Conservation (phyloP, 2,888 invertebrate species). For the Cryptus viduatorius region DNA sequence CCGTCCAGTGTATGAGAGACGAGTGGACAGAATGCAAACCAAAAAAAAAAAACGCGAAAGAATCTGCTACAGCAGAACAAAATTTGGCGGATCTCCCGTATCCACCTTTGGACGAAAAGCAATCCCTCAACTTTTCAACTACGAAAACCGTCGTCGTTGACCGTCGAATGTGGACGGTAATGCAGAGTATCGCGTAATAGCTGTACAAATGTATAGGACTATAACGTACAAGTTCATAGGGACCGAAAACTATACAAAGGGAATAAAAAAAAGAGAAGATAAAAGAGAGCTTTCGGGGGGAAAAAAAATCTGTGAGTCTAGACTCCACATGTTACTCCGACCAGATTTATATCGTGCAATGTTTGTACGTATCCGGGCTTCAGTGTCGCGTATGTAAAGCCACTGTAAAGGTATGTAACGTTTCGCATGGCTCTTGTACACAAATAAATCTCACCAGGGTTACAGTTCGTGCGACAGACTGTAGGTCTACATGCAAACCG, state of each 20-base stretch:
- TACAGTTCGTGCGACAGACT: neutral
- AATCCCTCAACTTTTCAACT: conserved; percentile 16
- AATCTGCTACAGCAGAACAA: neutral
- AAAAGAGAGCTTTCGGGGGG: conserved; percentile 3
- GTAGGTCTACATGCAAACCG: neutral
- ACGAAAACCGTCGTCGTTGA: conserved; percentile 13
- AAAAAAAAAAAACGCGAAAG: conserved; percentile 5
- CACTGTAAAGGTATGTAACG: conserved; percentile 16
- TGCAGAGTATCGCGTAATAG: neutral
- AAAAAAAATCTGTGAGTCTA: conserved; percentile 18
- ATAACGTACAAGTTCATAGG: conserved; percentile 11
- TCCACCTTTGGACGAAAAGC: neutral
- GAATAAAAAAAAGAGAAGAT: conserved; percentile 11
- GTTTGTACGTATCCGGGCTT: conserved; percentile 33
- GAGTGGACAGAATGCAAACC: neutral
- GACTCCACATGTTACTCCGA: conserved; percentile 25
- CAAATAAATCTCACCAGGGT: conserved; percentile 33
- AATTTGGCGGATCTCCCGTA: neutral
- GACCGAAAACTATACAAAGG: conserved; percentile 10
- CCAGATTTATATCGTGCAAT: conserved; percentile 14
- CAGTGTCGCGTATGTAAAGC: conserved; percentile 23
- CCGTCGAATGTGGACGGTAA: neutral
- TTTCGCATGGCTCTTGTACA: conserved; percentile 14
- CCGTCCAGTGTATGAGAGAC: conserved; percentile 11
- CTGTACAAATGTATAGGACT: neutral